Evolutionary conservation across 2,888 invertebrate species (phyloP).

Genomic region (Perithous albicinctus): DNA sequence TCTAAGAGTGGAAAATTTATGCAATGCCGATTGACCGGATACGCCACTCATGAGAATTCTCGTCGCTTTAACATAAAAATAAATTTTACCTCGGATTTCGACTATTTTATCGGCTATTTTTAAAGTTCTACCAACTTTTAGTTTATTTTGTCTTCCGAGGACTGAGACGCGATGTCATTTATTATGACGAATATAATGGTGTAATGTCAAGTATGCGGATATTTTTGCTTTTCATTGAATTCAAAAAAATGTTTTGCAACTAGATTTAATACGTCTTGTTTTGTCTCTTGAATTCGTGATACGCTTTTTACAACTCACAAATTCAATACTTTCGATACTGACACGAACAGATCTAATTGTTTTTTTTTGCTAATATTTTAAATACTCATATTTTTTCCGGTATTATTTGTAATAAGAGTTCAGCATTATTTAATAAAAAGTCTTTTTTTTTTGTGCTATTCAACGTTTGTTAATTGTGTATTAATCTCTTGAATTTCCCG

Average conservation of each 20-base stretch:
- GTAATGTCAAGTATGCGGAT: not conserved
- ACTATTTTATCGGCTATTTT: slow-evolving; percentile 16
- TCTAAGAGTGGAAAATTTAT: slow-evolving; percentile 28
- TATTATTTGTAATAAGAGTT: not conserved
- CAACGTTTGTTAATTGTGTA: too few species aligned
- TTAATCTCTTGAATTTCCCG: too few species aligned
- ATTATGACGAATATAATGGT: not conserved
- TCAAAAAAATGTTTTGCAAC: not conserved
- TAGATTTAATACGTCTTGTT: not conserved
- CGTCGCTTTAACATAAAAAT: slow-evolving; percentile 13
- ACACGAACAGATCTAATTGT: slow-evolving; percentile 50
- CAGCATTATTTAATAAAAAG: not conserved
- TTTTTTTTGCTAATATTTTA: slow-evolving; percentile 13
- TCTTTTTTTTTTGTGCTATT: not conserved
- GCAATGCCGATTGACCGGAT: slow-evolving; percentile 32
- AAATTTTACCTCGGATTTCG: slow-evolving; percentile 1
- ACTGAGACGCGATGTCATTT: not conserved
- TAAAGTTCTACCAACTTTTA: not conserved
- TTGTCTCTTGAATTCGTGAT: slow-evolving; percentile 1
- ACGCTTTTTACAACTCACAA: not conserved
- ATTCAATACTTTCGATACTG: not conserved
- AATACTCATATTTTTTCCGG: not conserved
- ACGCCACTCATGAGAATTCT: slow-evolving; percentile 29
- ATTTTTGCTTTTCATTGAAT: not conserved
- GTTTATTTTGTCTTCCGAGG: not conserved